These are phyloP conservation scores for Beaufortia kweichowensis DNA, from an alignment of 2,113 vertebrate genomes.

Conservation along the genomic window DNA sequence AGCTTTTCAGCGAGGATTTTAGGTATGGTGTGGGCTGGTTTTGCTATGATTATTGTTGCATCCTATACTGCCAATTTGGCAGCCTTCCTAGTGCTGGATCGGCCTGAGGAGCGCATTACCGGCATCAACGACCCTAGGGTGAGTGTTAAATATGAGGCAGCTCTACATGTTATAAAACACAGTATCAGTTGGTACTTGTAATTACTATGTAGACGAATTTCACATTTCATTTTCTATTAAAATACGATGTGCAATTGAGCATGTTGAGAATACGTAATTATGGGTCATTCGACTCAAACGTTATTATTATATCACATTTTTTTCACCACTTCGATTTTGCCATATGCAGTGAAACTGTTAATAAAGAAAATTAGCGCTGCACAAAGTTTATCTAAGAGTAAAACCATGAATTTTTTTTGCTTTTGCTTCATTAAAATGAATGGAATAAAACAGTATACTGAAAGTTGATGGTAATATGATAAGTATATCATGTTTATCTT, in stretches of 20 bases:
- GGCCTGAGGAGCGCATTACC: slow-evolving; percentile 94
- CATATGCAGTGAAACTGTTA: background rate
- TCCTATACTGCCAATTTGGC: slow-evolving; percentile 97
- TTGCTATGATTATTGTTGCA: slow-evolving; percentile 97
- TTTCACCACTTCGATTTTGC: background rate
- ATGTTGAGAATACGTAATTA: slow-evolving; percentile 7
- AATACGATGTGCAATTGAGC: slow-evolving; percentile 40
- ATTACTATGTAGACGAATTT: background rate
- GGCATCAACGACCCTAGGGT: slow-evolving; percentile 97
- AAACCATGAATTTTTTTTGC: background rate
- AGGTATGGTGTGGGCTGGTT: slow-evolving; percentile 97
- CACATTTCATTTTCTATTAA: slow-evolving; percentile 22
- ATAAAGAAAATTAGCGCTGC: background rate
- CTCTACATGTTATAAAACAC: slow-evolving; percentile 13
- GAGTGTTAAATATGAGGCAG: slow-evolving; percentile 24
- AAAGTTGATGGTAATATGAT: background rate
- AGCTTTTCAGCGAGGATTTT: slow-evolving; percentile 95
- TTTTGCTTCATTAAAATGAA: no score
- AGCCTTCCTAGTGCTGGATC: slow-evolving; percentile 95
- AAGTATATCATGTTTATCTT: background rate
- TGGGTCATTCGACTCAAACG: background rate
- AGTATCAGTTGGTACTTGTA: slow-evolving; percentile 6
- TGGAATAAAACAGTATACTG: background rate
- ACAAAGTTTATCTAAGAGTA: background rate
- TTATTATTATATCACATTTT: slow-evolving; percentile 24